A percentile compares a stretch with the other conserved stretches of the same genome.
Conservation (phyloP, 2,113 vertebrate species). For the Catharus minimus region DNA sequence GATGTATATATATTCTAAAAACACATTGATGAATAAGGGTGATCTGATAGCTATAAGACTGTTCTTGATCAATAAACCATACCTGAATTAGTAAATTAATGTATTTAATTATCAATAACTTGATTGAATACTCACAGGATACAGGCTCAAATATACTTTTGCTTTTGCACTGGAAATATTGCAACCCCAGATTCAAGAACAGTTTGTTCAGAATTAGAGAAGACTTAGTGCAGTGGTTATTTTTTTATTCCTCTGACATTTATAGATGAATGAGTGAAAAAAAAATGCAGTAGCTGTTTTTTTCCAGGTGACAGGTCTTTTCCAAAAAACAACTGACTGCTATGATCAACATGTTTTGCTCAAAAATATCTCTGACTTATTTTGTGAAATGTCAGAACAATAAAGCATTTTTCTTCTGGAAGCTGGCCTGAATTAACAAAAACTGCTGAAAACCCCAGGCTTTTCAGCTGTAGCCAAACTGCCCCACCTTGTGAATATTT, state of each 20-base stretch:
- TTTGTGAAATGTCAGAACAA: constrained; percentile 37
- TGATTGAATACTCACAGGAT: background rate
- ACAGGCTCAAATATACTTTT: background rate
- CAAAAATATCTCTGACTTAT: constrained; percentile 19
- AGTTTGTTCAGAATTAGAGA: background rate
- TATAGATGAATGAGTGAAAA: background rate
- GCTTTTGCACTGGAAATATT: background rate
- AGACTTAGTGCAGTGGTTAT: background rate
- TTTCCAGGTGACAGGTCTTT: constrained; percentile 4
- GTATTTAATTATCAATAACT: background rate
- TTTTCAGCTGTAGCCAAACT: background rate
- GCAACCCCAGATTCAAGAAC: background rate
- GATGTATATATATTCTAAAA: background rate
- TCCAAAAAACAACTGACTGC: background rate
- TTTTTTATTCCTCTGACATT: constrained; percentile 3
- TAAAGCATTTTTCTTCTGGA: background rate
- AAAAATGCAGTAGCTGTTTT: background rate
- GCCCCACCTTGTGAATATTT: background rate
- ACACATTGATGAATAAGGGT: background rate
- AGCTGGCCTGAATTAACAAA: background rate
- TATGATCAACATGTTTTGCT: constrained; percentile 17
- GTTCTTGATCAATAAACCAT: background rate
- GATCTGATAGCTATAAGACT: background rate
- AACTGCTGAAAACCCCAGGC: background rate
- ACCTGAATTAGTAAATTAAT: background rate